Conservation (phyloP, 2,113 vertebrate genomes). For the Neopipo cinnamomea region DNA sequence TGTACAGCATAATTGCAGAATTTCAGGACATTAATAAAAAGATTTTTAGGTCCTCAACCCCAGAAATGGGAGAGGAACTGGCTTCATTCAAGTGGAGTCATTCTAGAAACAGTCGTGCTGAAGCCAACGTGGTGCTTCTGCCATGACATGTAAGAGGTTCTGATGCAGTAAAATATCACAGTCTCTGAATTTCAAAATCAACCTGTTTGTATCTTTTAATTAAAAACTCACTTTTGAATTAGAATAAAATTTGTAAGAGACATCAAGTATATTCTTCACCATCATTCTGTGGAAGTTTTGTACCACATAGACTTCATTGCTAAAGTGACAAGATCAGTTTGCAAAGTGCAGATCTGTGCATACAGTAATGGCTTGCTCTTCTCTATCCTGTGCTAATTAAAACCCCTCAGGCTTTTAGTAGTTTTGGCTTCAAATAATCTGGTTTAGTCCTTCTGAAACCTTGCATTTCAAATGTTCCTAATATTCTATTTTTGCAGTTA, state of each 20-base stretch:
- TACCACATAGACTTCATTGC: background rate
- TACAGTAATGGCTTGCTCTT: background rate
- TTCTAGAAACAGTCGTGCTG: background rate
- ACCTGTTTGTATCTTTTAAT: background rate
- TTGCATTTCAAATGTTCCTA: background rate
- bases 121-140: background rate
- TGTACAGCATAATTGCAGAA: background rate
- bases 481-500: background rate
- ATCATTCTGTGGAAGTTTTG: background rate
- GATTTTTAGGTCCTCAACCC: background rate
- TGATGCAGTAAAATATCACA: background rate
- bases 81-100: background rate
- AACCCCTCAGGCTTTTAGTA: background rate
- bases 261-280: background rate
- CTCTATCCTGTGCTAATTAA: background rate
- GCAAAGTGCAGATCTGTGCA: background rate
- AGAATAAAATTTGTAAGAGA: background rate
- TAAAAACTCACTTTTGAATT: background rate
- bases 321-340: background rate
- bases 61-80: background rate
- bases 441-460: background rate
- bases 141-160: fast-evolving
- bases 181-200: background rate
- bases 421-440: background rate
- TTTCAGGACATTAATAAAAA: background rate